A percentile compares a stretch with the other conserved stretches of the same genome.
phyloP scores from a whole-genome alignment of 2,888 invertebrate species.

The Mystacides longicornis region DNA sequence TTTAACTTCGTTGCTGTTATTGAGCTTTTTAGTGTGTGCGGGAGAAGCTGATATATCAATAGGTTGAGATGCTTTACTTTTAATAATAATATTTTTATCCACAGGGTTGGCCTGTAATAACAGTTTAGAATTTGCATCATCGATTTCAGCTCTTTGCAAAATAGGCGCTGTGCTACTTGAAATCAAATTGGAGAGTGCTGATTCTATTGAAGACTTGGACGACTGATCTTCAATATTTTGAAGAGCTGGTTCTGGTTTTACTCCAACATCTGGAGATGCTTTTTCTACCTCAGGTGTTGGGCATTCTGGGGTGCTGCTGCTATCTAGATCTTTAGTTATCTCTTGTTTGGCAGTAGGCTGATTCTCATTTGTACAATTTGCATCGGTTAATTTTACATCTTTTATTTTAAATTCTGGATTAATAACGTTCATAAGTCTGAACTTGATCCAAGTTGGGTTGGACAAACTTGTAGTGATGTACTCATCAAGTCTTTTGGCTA shows the following conservation, averaged over 20 bases:
- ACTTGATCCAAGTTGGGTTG: slow-evolving; percentile 46
- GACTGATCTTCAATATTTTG: slow-evolving; percentile 6
- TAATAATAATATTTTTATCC: slow-evolving; percentile 7
- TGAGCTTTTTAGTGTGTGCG: slow-evolving; percentile 6
- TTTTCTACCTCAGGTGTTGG: background rate
- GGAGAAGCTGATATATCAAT: slow-evolving; percentile 19
- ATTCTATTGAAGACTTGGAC: slow-evolving; percentile 28
- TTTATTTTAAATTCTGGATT: background rate
- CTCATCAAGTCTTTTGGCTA: slow-evolving; percentile 51
- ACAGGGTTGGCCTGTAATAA: slow-evolving; percentile 4
- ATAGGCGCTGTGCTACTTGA: slow-evolving; percentile 31
- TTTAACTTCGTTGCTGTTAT: slow-evolving; percentile 35
- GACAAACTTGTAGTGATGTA: slow-evolving; percentile 44
- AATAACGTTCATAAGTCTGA: slow-evolving; percentile 29
- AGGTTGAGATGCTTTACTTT: slow-evolving; percentile 16
- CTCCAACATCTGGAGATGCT: background rate
- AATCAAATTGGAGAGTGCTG: slow-evolving; percentile 30
- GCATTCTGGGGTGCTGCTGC: background rate
- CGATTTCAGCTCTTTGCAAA: slow-evolving; percentile 30
- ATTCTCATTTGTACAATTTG: background rate
- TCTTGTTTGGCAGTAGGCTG: background rate
- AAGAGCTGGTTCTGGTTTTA: background rate
- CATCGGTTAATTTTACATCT: background rate
- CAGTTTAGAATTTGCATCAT: slow-evolving; percentile 22
- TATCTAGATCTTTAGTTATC: background rate